Base-by-base conservation (phyloP, 2,888 invertebrate genomes). In the Abscondita cerata region DNA sequence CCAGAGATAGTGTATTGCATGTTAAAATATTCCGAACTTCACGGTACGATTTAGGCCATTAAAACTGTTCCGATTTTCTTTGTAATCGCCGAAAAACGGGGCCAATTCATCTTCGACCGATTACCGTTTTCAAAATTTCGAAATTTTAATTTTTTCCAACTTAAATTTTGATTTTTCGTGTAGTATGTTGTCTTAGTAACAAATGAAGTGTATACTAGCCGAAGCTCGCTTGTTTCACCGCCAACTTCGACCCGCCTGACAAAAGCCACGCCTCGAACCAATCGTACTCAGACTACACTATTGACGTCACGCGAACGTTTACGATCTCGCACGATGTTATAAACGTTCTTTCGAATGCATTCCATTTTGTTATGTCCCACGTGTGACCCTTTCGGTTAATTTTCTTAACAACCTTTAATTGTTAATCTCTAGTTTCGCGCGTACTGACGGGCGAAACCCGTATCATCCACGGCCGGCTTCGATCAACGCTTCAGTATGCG, bases 241-340 rank as follows among this genome's bases (percentile, higher is more conserved):
- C 63, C 60, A 66, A 63, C 72, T 71, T 71, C 71, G 72, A 71
- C 72, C 71, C 72, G 70, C 71, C 71, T 70, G 70, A 66, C 60
- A 59, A 52, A 59, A 64, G 70, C 70, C 70, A 71, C 72, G 72
- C 72, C 72, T 68, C 59, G 64, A 65, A 61, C 71, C 72, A 72
- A 72, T 72, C 57, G 63, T 54, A 63, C 55, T 60, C 25, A 62
- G 53, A 67, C 62, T 64, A 51, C 53, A 50, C 54, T 67, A 68
- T 66, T 69, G 72, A 72, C 72, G 72, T 72, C 72, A 72, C 57
- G 53, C 71, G 71, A 66, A 58, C 18, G 11, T 18, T 20, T 8
- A 20, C 71, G 72, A 67, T 19, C 12, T 2, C 11, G 25, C 1
- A 47, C 72, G 72, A 60, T 16, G 40, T 56, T 56, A 55, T 61